Conservation (phyloP, 1,140 invertebrate genomes). For the Papilio machaon region DNA sequence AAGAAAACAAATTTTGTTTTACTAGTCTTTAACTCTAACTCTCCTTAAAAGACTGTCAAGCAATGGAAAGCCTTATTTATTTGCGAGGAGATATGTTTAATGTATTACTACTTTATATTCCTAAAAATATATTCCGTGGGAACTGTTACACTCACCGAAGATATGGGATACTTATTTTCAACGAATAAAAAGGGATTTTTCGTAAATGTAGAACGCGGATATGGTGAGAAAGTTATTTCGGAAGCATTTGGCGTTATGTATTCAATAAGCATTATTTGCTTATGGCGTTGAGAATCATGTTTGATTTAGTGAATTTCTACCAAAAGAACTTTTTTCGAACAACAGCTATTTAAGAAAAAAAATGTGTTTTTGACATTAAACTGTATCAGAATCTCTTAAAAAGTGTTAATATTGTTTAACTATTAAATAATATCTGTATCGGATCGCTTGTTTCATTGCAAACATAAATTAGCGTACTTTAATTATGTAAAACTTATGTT, state of each 20-base stretch:
- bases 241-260: constrained; percentile 10
- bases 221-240: constrained; percentile 10
- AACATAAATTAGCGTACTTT: no score
- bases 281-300: constrained; percentile 2
- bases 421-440: no score
- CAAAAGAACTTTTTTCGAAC: not conserved
- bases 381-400: no score
- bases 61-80: not conserved
- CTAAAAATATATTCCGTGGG: constrained; percentile 1
- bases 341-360: not conserved
- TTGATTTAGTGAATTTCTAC: not conserved
- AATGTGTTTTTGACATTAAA: no score
- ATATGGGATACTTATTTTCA: constrained; percentile 14
- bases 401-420: no score
- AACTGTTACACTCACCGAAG: not conserved
- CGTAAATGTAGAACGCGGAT: constrained; percentile 20
- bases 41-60: no score
- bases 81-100: not conserved
- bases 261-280: not conserved
- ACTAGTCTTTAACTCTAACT: no score
- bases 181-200: constrained; percentile 10
- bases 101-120: constrained; percentile 18
- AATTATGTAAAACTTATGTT: no score
- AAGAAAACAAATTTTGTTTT: no score
- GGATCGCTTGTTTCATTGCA: no score